Evolutionary conservation across 2,113 vertebrate species (phyloP), one percentile per base, ranked within the genome.

Genomic region (Muntiacus reevesi): DNA sequence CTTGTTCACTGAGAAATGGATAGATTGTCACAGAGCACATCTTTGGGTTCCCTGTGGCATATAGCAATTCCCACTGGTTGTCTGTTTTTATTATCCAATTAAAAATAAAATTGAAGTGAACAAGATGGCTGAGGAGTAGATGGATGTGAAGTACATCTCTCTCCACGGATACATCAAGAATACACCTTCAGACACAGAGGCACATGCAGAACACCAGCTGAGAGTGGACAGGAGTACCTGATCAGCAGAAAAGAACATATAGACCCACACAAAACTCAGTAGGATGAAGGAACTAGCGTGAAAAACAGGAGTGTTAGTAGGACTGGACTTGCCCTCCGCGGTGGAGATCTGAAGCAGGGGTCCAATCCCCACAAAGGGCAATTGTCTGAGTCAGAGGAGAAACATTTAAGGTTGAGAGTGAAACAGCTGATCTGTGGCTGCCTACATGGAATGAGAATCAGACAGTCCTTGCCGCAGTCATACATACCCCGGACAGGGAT

Each of bases 401-500:
- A 74, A 74, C n/a, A 40, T 23, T 5, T 40, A 40, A 74, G 67
- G n/a, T 21, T 74, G 67, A 40, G 67, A 6, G 5, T 74, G n/a
- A 74, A 40, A 40, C 67, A 74, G n/a, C 67, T 74, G 19, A 74
- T 23, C 67, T 74, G 67, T 13, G 10, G 67, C 67, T 23, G 67
- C 67, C n/a, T 74, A 5, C 40, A 40, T 6, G 36, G 67, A 40
- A 13, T 12, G 19, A 71, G n/a, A 71, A 40, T 40, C 67, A 40
- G 67, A 71, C 19, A 71, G n/a, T 40, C 67, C 67, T 71, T 71
- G 67, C n/a, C n/a, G 1, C 19, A 74, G 67, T 6, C 67, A 74
- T 74, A 25, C 19, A 25, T 2, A 40, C 10, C n/a, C 19, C 2
- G 1, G 67, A 40, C n/a, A 71, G 19, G n/a, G 2, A 23, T 0